phyloP scores from a whole-genome alignment of 2,797 vertebrate genomes.

The Hybognathus amarus region DNA sequence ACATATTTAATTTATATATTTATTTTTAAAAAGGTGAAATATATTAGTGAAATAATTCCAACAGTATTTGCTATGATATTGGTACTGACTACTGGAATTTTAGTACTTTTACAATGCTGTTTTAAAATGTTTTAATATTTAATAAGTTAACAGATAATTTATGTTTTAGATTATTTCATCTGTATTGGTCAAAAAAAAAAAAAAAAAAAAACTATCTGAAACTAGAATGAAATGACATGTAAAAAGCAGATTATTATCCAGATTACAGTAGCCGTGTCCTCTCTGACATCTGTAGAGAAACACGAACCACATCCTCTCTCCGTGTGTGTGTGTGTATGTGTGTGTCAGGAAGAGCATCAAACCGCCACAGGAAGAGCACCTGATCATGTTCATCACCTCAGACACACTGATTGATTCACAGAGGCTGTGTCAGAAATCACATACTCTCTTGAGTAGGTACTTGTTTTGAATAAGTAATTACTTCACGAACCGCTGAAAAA shows the following conservation, averaged over 20 bases:
- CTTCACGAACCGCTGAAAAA: neutral
- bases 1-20: no score
- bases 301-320: neutral
- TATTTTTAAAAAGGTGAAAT: no score
- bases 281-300: neutral
- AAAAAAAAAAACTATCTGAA: neutral
- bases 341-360: slow-evolving; percentile 17
- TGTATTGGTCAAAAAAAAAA: neutral
- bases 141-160: no score
- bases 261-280: neutral
- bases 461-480: neutral
- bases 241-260: no score
- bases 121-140: no score
- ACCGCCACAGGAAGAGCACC: slow-evolving; percentile 4
- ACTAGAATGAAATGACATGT: neutral
- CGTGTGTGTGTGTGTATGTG: no score
- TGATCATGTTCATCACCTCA: slow-evolving; percentile 1
- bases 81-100: no score
- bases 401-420: neutral
- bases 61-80: no score
- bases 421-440: neutral
- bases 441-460: neutral
- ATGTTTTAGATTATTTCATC: neutral
- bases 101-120: no score
- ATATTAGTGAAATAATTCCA: no score